phyloP scores from a whole-genome alignment of 2,113 vertebrate genomes.

The Campylomormyrus tamandua region DNA sequence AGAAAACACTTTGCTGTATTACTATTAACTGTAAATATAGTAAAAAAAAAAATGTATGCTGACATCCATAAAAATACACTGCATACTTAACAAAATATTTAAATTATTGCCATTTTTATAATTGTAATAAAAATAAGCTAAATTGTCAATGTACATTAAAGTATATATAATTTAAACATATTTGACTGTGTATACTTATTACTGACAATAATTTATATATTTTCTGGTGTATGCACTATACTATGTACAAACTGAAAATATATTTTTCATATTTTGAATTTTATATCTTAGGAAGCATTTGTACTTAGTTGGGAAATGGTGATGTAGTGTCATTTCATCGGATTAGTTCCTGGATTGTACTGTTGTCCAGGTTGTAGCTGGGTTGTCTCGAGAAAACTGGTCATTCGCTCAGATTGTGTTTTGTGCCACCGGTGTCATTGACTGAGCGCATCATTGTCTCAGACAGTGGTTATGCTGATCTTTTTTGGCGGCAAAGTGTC shows the following conservation, averaged over 20 bases:
- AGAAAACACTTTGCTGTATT: not conserved
- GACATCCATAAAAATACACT: slow-evolving; percentile 1
- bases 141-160: not conserved
- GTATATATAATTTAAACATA: slow-evolving; percentile 9
- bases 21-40: slow-evolving; percentile 5
- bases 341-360: not conserved
- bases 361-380: slow-evolving; percentile 5
- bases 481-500: not conserved
- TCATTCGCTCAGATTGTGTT: not conserved
- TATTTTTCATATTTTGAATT: slow-evolving; percentile 19
- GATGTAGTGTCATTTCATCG: not conserved
- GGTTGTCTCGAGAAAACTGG: not conserved
- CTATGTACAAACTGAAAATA: slow-evolving; percentile 11
- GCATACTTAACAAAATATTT: slow-evolving; percentile 18
- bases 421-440: not conserved
- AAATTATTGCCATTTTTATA: slow-evolving; percentile 16
- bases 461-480: not conserved
- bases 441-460: not conserved
- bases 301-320: not conserved
- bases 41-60: slow-evolving; percentile 3
- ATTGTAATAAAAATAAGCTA: not conserved
- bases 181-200: slow-evolving; percentile 4
- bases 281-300: slow-evolving; percentile 10
- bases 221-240: slow-evolving; percentile 17
- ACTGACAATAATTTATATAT: slow-evolving; percentile 18